Conservation (phyloP, 2,113 vertebrate species). For the Sigmodon hispidus region DNA sequence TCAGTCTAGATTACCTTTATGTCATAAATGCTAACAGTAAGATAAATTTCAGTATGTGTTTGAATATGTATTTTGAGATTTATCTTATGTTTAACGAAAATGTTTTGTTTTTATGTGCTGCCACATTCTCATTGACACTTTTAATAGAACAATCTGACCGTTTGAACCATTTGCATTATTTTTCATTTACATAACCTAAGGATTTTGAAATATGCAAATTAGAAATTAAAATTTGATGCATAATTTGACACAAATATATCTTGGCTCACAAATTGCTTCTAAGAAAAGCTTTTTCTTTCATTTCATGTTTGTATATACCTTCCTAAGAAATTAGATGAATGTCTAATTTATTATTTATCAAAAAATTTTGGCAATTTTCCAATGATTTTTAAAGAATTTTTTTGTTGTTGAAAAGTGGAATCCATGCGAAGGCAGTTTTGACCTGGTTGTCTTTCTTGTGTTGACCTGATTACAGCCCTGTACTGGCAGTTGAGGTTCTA, state of each 20-base stretch:
- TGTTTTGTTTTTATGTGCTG: neutral
- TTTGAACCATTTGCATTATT: neutral
- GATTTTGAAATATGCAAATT: neutral
- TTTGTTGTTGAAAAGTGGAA: neutral
- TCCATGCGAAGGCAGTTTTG: neutral
- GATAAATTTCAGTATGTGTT: neutral
- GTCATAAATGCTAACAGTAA: neutral
- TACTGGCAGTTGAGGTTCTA: slow-evolving; percentile 44
- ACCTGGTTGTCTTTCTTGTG: slow-evolving; percentile 7
- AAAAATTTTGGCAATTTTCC: neutral
- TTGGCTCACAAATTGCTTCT: neutral
- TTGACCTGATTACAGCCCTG: slow-evolving; percentile 3
- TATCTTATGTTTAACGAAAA: slow-evolving; percentile 30
- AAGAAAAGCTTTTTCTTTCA: neutral
- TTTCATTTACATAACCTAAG: neutral
- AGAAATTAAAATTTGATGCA: neutral
- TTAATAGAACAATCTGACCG: neutral
- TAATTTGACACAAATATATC: neutral
- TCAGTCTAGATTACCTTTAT: neutral
- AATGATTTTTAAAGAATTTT: neutral
- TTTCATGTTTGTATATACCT: neutral
- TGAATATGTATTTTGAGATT: slow-evolving; percentile 10
- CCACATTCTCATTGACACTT: neutral
- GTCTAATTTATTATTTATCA: neutral
- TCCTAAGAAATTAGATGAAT: slow-evolving; percentile 19